These are phyloP conservation scores for Intellagama lesueurii DNA, from an alignment of 2,797 vertebrate genomes.

Conservation along the genomic window DNA sequence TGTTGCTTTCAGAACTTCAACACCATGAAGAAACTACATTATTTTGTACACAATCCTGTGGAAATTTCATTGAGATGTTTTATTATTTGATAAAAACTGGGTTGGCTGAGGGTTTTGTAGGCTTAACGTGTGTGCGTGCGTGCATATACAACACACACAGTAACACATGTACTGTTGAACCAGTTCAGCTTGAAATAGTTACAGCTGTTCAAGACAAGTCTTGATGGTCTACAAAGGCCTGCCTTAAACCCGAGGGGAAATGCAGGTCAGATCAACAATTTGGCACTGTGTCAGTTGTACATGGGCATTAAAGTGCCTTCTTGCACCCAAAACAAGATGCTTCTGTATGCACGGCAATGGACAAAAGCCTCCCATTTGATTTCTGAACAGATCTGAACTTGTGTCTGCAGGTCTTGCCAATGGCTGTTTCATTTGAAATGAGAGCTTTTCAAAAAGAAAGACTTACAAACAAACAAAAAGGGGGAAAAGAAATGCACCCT, in stretches of 20 bases:
- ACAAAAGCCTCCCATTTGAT: constrained; percentile 47
- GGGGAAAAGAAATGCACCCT: constrained; percentile 6
- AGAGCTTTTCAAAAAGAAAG: constrained; percentile 55
- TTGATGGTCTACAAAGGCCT: constrained; percentile 52
- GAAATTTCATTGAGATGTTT: constrained; percentile 35
- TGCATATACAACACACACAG: background rate
- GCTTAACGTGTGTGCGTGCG: background rate
- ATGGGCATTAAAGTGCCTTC: constrained; percentile 39
- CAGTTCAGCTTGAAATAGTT: constrained; percentile 20
- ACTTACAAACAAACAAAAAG: background rate
- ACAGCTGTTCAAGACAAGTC: constrained; percentile 53
- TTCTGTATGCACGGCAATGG: constrained; percentile 47
- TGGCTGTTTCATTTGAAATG: constrained; percentile 60
- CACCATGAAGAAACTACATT: constrained; percentile 27
- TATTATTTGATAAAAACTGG: constrained; percentile 38
- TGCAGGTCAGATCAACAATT: constrained; percentile 51
- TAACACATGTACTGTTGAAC: constrained; percentile 20
- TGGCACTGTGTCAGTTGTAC: constrained; percentile 56
- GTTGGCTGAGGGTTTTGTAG: constrained; percentile 38
- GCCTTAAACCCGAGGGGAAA: constrained; percentile 56
- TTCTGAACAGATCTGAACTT: constrained; percentile 43
- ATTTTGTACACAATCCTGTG: constrained; percentile 41
- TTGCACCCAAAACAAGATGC: constrained; percentile 44
- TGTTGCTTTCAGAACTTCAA: constrained; percentile 20
- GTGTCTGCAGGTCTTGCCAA: constrained; percentile 47